Evolutionary conservation across 2,888 invertebrate species (phyloP), one percentile per base, ranked within the genome.

Genomic region (Drosophila demipolita): DNA sequence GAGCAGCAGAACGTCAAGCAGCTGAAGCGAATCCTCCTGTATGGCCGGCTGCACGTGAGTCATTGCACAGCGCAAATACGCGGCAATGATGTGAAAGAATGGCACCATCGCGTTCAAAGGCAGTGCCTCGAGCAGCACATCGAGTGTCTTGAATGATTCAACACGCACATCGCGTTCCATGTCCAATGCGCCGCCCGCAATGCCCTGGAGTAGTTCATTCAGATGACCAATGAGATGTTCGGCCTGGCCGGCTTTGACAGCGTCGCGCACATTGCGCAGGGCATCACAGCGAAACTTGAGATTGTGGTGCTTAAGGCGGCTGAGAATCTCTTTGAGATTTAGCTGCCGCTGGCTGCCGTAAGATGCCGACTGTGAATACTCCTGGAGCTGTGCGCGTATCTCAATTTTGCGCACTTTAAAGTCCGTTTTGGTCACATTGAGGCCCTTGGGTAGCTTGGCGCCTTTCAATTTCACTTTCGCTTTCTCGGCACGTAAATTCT

Each of bases 391-490:
- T 85, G 97, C 96, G 49, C 95, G 95, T 45, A 99, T 94, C 3
- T 97, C 94, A 80, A 99, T 98, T 90, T 97, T 97, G 88, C 96
- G 96, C 0, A 98, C 95, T 94, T 98, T 98, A 89, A 99, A 98
- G 84, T 96, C 95, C 0, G 97, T 96, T 92, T 97, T 96, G 0
- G 98, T 98, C 6, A 97, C 95, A 94, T 98, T 99, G 60, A 96
- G 95, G 9, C 97, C 97, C 94, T 97, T 98, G 0, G 97, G 97
- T 60, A 98, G 93, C 92, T 96, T 95, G 68, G 96, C 96, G 26
- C 95, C 95, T 93, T 98, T 98, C 38, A 98, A 93, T 92, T 98
- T 98, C 0, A 97, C 96, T 94, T 98, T 99, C 0, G 97, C 95
- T 91, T 97, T 98, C 92, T 98, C 98, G 0, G 96, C 95, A 82